Evolutionary conservation across 2,113 vertebrate genomes (phyloP).

Genomic region (Campylomormyrus tamandua): DNA sequence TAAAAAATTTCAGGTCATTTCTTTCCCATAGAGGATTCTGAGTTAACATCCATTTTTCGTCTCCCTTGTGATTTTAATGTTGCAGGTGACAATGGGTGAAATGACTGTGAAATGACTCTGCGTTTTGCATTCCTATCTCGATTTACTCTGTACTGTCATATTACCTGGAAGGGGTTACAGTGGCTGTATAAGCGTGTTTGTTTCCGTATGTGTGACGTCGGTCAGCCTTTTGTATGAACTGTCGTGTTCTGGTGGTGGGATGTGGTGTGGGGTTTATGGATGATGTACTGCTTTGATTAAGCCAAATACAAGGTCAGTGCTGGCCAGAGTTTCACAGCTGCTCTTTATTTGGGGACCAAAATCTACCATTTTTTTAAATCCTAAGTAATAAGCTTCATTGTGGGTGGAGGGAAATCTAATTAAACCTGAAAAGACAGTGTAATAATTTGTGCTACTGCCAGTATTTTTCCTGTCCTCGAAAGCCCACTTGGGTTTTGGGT

Average conservation of each 20-base stretch:
- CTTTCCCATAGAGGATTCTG: not conserved
- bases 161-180: not conserved
- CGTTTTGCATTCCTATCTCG: not conserved
- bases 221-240: conserved; percentile 1
- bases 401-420: not conserved
- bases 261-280: conserved; percentile 3
- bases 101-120: not conserved
- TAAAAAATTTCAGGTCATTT: not conserved
- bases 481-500: not conserved
- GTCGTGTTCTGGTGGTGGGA: conserved; percentile 20
- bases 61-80: not conserved
- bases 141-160: not conserved
- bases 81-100: not conserved
- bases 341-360: conserved; percentile 12
- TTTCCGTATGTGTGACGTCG: not conserved
- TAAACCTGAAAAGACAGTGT: not conserved
- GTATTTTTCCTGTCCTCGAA: not conserved
- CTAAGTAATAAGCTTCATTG: not conserved
- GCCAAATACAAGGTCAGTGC: not conserved
- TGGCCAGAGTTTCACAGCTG: conserved; percentile 12
- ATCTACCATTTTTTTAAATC: conserved; percentile 1
- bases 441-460: not conserved
- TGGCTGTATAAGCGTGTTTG: not conserved
- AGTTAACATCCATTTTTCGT: not conserved
- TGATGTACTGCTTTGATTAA: not conserved